These are phyloP conservation scores for Machimus rusticus DNA, from an alignment of 2,888 invertebrate genomes.

Conservation along the genomic window DNA sequence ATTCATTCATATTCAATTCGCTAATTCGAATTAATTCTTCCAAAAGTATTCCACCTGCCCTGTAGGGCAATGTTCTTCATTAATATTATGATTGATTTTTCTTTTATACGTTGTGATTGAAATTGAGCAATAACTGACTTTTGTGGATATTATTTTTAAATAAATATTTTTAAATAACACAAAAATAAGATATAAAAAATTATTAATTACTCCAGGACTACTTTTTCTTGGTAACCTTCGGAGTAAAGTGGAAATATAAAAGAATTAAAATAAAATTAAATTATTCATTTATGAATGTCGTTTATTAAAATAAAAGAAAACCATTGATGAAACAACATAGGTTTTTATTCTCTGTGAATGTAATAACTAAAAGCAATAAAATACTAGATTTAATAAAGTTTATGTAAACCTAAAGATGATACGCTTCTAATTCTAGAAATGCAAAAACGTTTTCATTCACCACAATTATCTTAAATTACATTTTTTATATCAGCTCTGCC, in stretches of 20 bases:
- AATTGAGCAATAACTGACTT: not conserved
- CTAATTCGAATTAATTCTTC: not conserved
- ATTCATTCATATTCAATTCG: not conserved
- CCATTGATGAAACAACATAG: not conserved
- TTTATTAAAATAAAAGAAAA: not conserved
- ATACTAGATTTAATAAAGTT: not conserved
- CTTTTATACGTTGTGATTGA: not conserved
- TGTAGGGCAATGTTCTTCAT: not conserved
- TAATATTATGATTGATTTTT: not conserved
- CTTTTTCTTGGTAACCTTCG: not conserved
- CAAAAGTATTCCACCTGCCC: not conserved
- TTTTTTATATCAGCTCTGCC: not conserved
- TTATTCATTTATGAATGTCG: too few relatives aligned
- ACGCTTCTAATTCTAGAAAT: slow-evolving; percentile 6
- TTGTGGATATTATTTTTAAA: not conserved
- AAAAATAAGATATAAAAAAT: too few relatives aligned
- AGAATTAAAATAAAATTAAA: not conserved
- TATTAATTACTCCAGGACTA: not conserved
- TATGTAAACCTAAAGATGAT: not conserved
- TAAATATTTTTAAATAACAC: too few relatives aligned
- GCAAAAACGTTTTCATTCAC: slow-evolving; percentile 26
- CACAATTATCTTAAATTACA: slow-evolving; percentile 5
- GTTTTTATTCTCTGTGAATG: slow-evolving; percentile 11
- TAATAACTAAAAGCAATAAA: not conserved
- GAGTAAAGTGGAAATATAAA: not conserved